These are phyloP conservation scores for Augiades crinisus DNA, from an alignment of 2,888 invertebrate species.

Conservation along the genomic window DNA sequence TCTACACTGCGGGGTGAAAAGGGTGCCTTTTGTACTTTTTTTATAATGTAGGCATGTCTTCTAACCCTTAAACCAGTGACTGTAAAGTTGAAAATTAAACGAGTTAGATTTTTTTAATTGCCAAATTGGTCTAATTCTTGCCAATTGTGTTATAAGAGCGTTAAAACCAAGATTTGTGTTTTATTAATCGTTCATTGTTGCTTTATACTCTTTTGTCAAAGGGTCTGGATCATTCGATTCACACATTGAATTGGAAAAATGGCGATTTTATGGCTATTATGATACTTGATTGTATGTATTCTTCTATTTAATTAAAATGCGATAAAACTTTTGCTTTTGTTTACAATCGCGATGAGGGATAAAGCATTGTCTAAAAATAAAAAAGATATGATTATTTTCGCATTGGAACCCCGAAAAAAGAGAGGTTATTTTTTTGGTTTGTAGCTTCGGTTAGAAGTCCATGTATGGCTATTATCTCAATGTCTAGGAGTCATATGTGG, in stretches of 20 bases:
- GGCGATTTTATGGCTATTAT: constrained; percentile 35
- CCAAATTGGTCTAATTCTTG: constrained; percentile 22
- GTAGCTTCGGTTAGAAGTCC: too few relatives aligned
- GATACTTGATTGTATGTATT: constrained; percentile 17
- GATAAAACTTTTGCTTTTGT: background rate
- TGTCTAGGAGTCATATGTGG: too few relatives aligned
- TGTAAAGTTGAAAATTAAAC: constrained; percentile 2
- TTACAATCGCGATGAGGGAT: background rate
- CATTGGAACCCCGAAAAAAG: too few relatives aligned
- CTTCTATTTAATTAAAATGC: constrained; percentile 8
- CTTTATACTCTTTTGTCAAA: constrained; percentile 40
- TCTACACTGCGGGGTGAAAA: constrained; percentile 45
- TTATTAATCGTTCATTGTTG: constrained; percentile 34
- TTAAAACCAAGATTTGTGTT: constrained; percentile 31
- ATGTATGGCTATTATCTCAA: too few relatives aligned
- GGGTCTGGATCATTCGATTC: constrained; percentile 41
- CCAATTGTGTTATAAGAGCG: constrained; percentile 24
- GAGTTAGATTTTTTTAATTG: background rate
- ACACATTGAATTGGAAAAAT: constrained; percentile 28
- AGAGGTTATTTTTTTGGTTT: too few relatives aligned
- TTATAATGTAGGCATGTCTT: background rate
- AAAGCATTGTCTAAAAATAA: background rate
- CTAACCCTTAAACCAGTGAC: constrained; percentile 1
- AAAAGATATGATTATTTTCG: too few relatives aligned
- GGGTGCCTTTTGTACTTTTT: constrained; percentile 11